Evolutionary conservation across 2,888 invertebrate genomes (phyloP), one percentile per base, ranked within the genome.

Genomic region (Drosophila hawaiiensis): DNA sequence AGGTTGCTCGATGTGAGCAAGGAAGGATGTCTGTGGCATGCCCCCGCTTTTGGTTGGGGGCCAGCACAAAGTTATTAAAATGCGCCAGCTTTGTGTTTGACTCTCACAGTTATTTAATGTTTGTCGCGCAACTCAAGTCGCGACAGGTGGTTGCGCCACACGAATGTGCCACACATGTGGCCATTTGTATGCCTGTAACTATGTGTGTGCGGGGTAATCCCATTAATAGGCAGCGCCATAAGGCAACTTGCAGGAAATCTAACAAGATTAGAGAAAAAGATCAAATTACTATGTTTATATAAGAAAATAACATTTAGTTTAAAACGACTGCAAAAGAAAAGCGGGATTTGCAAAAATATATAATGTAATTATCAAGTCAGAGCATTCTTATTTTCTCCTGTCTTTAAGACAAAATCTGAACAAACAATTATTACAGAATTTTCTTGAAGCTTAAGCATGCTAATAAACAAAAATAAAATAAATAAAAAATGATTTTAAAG

Each of bases 71-170:
- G 89, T 86, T 86, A 86, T 83, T 86, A 89, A 86, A 89, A 89
- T 83, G 76, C 81, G 76, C 68, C 85, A 73, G 75, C 77, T 70
- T 75, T 76, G 64, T 59, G 78, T 67, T 54, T 49, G 52, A 39
- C 58, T 62, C 58, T 62, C 60, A 50, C 52, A 66, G 80, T 83
- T 89, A 80, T 90, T 89, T 90, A 90, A 83, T 82, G 89, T 69
- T 47, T 68, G 77, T 61, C 77, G 75, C 68, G 43, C 47, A 59
- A 55, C 41, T 25, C 65, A 73, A 66, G 31, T 84, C 89, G 84
- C 87, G 87, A 89, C 87, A 87, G 87, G 90, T 90, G 87, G 89
- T 89, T 89, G 76, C n/a, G 39, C 82, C 89, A 69, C 65, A 71
- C 49, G 47, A 31, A 41, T 37, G 62, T 19, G 47, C 64, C 65